phyloP scores from a whole-genome alignment of 2,888 invertebrate genomes.

The Volucella bombylans region DNA sequence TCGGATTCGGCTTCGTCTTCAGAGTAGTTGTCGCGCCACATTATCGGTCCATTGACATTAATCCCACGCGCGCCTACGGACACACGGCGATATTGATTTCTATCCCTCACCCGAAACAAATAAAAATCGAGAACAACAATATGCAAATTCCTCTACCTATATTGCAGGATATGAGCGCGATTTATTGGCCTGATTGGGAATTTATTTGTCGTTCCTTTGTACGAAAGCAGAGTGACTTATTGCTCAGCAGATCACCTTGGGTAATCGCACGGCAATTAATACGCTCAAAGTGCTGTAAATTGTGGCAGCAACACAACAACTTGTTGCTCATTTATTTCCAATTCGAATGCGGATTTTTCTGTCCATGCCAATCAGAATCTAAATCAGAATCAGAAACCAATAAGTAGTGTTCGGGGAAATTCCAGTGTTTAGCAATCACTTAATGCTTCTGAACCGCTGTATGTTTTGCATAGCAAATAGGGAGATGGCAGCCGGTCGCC shows the following conservation, averaged over 20 bases:
- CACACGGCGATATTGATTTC: conserved; percentile 72
- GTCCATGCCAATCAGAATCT: conserved; percentile 69
- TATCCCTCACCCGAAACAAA: conserved; percentile 65
- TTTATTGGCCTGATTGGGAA: conserved; percentile 73
- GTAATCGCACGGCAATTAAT: conserved; percentile 72
- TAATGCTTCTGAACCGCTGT: conserved; percentile 50
- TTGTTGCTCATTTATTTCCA: conserved; percentile 53
- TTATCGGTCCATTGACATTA: conserved; percentile 74
- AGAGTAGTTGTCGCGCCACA: conserved; percentile 66
- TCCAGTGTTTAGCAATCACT: conserved; percentile 51
- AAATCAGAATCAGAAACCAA: conserved; percentile 45
- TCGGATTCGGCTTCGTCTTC: too few relatives aligned
- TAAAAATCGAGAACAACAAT: conserved; percentile 48
- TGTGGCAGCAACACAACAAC: conserved; percentile 59
- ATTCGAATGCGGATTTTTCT: conserved; percentile 63
- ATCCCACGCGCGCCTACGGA: conserved; percentile 73
- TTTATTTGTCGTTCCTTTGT: conserved; percentile 70
- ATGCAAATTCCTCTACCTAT: conserved; percentile 56
- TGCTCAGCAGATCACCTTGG: conserved; percentile 63
- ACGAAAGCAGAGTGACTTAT: conserved; percentile 65
- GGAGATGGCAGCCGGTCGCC: conserved; percentile 53
- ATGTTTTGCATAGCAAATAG: conserved; percentile 61
- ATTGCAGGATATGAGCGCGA: conserved; percentile 62
- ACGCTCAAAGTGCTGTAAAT: conserved; percentile 68
- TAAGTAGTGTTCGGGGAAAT: conserved; percentile 27